Evolutionary conservation across 2,113 vertebrate genomes (phyloP).

Genomic region (Lepus europaeus): DNA sequence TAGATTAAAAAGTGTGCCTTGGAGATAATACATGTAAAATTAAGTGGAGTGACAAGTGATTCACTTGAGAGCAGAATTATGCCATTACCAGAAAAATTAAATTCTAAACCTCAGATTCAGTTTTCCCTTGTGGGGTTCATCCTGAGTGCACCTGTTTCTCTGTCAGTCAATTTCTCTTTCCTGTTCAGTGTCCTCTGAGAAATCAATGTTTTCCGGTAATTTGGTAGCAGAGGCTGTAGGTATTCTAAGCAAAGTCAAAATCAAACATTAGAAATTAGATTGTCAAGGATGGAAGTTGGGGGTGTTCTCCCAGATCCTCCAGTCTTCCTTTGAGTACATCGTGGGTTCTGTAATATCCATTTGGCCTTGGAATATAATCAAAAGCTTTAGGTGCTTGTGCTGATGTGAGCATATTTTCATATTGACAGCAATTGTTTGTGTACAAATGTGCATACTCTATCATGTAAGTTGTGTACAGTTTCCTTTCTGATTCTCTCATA

Average conservation of each 20-base stretch:
- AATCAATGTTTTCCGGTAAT: constrained; percentile 25
- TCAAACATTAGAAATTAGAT: background rate
- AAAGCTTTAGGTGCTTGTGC: background rate
- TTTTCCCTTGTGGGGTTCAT: constrained; percentile 73
- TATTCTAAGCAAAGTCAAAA: background rate
- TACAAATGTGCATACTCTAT: background rate
- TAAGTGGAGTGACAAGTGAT: constrained; percentile 61
- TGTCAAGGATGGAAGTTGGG: background rate
- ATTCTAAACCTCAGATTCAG: constrained; percentile 56
- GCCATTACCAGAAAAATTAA: constrained; percentile 71
- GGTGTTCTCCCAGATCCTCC: background rate
- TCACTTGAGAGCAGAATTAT: constrained; percentile 65
- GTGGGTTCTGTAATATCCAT: background rate
- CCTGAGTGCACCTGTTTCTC: constrained; percentile 23
- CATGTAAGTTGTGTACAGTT: background rate
- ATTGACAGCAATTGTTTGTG: background rate
- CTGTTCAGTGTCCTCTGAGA: constrained; percentile 38
- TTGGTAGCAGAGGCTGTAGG: background rate
- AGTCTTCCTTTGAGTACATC: background rate
- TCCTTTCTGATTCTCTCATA: background rate
- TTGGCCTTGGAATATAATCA: background rate
- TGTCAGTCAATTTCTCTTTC: background rate
- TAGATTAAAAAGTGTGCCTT: constrained; percentile 66
- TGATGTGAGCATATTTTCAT: accelerated
- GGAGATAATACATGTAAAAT: constrained; percentile 57